Conservation (phyloP, 2,797 vertebrate species). For the Urophycis tenuis region DNA sequence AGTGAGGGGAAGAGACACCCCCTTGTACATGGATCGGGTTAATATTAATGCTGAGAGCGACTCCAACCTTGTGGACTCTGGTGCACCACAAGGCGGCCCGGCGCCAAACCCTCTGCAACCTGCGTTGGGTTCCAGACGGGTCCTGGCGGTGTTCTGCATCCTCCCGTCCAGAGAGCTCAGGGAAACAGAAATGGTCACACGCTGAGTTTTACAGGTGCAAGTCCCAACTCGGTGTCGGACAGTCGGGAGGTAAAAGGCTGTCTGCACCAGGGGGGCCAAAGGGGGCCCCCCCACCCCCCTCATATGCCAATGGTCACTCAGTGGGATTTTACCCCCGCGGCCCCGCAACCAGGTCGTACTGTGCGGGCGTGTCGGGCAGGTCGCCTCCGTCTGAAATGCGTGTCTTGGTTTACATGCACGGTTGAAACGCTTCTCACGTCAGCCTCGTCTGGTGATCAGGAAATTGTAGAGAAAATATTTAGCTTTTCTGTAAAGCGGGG, state of each 20-base stretch:
- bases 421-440: not conserved
- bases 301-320: not conserved
- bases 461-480: not conserved
- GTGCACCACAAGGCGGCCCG: not conserved
- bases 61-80: not conserved
- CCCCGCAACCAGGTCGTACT: not conserved
- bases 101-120: not conserved
- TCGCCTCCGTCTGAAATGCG: not conserved
- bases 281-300: not conserved
- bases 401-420: not conserved
- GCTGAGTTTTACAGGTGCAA: not conserved
- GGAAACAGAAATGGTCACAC: not conserved
- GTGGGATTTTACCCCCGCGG: not conserved
- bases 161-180: not conserved
- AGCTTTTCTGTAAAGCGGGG: not conserved
- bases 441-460: not conserved
- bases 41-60: not conserved
- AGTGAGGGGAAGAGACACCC: not conserved
- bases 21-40: not conserved
- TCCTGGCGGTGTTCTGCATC: not conserved
- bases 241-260: not conserved
- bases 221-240: not conserved
- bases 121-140: not conserved
- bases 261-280: not conserved
- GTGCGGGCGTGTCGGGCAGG: not conserved